Conservation (phyloP, 2,797 vertebrate species). For the Brachyrhaphis roseni region DNA sequence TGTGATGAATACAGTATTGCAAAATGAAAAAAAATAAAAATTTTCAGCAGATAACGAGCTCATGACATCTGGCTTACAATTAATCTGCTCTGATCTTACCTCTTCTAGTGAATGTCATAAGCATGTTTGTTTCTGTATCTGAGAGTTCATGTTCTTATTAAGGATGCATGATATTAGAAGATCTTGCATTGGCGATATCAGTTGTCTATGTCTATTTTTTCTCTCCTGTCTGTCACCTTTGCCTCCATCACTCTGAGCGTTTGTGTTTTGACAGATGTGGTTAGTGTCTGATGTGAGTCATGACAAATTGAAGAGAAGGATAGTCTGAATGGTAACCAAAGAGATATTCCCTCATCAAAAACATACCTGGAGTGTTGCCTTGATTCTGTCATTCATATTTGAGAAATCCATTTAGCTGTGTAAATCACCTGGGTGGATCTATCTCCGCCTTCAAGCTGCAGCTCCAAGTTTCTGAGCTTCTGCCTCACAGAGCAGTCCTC, state of each 20-base stretch:
- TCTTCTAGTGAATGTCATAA: neutral
- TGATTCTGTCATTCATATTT: too few relatives aligned
- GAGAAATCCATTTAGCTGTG: too few relatives aligned
- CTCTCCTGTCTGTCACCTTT: neutral
- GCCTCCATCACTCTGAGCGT: neutral
- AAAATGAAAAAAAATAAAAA: neutral
- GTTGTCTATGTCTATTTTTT: neutral
- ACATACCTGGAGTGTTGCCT: too few relatives aligned
- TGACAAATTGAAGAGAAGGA: too few relatives aligned
- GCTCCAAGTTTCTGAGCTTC: too few relatives aligned
- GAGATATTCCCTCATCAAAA: too few relatives aligned
- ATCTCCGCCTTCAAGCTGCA: too few relatives aligned
- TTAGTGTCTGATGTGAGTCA: neutral
- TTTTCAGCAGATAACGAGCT: neutral
- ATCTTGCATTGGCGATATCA: neutral
- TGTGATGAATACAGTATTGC: neutral
- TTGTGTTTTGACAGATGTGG: too few relatives aligned
- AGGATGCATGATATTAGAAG: neutral
- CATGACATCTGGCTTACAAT: neutral
- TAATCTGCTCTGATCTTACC: neutral
- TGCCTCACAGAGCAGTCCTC: too few relatives aligned
- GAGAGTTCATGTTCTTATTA: neutral
- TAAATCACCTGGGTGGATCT: too few relatives aligned
- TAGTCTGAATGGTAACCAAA: too few relatives aligned
- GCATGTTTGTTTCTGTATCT: neutral